phyloP scores from a whole-genome alignment of 2,797 vertebrate species.

The Malacoraja senta region DNA sequence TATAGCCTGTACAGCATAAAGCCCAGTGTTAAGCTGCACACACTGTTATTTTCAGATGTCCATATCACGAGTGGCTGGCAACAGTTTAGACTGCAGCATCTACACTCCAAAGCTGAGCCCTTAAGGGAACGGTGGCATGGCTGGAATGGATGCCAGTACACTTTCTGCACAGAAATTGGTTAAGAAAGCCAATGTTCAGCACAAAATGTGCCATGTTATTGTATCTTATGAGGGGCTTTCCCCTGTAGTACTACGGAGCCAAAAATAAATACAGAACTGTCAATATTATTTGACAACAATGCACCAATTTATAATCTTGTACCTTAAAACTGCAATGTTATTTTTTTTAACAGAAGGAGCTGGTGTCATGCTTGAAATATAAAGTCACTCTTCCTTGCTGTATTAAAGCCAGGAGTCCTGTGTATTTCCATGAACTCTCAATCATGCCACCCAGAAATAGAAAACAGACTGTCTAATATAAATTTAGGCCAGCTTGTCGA shows the following conservation, averaged over 20 bases:
- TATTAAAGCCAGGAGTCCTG: neutral
- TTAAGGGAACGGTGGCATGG: no score
- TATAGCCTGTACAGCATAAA: no score
- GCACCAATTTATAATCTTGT: neutral
- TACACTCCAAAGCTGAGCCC: no score
- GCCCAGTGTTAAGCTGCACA: no score
- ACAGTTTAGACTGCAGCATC: no score
- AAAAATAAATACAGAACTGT: neutral
- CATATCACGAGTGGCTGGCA: no score
- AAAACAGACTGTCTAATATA: neutral
- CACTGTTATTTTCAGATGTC: no score
- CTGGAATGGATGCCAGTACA: no score
- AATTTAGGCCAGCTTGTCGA: neutral
- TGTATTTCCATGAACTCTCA: neutral
- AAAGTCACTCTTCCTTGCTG: neutral
- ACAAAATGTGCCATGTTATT: no score
- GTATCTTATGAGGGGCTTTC: neutral
- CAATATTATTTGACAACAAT: neutral
- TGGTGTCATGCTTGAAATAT: neutral
- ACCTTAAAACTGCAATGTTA: neutral
- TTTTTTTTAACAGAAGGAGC: neutral
- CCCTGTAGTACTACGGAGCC: neutral
- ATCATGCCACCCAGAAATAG: neutral
- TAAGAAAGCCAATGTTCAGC: neutral
- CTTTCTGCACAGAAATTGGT: no score